phyloP scores from a whole-genome alignment of 2,113 vertebrate species.

The Asarcornis scutulata region DNA sequence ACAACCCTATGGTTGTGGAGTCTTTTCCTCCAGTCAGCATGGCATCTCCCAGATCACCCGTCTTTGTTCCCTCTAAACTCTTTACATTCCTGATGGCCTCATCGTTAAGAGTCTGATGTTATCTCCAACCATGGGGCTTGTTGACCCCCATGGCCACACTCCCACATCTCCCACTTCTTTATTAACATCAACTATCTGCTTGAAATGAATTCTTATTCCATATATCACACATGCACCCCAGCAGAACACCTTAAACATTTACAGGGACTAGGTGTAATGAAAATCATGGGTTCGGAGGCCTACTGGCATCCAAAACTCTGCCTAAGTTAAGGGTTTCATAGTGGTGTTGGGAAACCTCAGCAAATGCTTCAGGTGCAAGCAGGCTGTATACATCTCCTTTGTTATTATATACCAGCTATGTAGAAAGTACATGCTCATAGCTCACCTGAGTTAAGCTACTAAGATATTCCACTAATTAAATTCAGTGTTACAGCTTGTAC shows the following conservation, averaged over 20 bases:
- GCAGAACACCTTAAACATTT: background rate
- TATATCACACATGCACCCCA: no score
- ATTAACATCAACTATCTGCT: no score
- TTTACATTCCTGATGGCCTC: no score
- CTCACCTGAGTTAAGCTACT: background rate
- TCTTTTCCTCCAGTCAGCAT: no score
- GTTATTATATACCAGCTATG: background rate
- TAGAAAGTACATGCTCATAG: background rate
- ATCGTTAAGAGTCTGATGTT: no score
- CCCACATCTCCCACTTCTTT: no score
- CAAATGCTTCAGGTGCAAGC: background rate
- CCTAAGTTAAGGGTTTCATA: background rate
- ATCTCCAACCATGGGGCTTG: no score
- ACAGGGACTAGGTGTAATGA: background rate
- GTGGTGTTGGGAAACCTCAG: background rate
- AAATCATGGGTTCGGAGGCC: background rate
- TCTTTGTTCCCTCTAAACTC: no score
- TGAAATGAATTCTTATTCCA: no score
- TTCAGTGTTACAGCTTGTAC: rapidly evolving
- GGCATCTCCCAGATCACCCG: no score
- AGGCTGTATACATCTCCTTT: rapidly evolving
- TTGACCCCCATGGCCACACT: no score
- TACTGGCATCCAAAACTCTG: background rate
- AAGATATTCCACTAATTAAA: background rate
- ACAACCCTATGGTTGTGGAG: no score